Evolutionary conservation across 2,797 vertebrate genomes (phyloP).

Genomic region (Neomorphus geoffroyi): DNA sequence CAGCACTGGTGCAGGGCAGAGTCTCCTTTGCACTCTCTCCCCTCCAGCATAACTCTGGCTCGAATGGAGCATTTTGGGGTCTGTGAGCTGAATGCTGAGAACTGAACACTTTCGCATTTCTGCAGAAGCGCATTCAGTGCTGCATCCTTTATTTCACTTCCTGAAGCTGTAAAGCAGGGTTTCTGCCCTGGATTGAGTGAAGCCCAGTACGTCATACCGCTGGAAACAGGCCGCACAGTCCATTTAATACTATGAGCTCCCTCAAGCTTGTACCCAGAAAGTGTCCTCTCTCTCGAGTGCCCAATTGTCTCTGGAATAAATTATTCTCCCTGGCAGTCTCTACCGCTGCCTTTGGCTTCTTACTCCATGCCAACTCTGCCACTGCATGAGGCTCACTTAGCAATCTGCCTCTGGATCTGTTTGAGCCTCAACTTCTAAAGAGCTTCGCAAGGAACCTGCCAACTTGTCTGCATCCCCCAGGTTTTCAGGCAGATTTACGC

Average conservation of each 20-base stretch:
- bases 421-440: neutral
- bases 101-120: neutral
- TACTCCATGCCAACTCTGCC: neutral
- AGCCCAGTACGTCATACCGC: rapidly evolving
- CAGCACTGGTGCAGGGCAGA: neutral
- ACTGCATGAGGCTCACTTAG: neutral
- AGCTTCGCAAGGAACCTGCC: neutral
- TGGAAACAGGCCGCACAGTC: neutral
- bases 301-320: constrained; percentile 21
- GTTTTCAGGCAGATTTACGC: neutral
- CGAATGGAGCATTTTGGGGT: neutral
- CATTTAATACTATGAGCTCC: constrained; percentile 18
- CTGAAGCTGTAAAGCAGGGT: neutral
- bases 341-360: neutral
- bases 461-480: neutral
- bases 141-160: neutral
- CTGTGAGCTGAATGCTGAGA: neutral
- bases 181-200: neutral
- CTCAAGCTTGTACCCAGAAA: constrained; percentile 7
- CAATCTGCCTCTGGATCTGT: neutral
- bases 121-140: neutral
- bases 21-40: neutral
- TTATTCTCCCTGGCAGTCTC: neutral
- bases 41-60: neutral
- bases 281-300: neutral